A percentile compares a stretch with the other conserved stretches of the same genome.
These are phyloP conservation scores for Etia nguti DNA, from an alignment of 2,113 vertebrate genomes.

Conservation along the genomic window DNA sequence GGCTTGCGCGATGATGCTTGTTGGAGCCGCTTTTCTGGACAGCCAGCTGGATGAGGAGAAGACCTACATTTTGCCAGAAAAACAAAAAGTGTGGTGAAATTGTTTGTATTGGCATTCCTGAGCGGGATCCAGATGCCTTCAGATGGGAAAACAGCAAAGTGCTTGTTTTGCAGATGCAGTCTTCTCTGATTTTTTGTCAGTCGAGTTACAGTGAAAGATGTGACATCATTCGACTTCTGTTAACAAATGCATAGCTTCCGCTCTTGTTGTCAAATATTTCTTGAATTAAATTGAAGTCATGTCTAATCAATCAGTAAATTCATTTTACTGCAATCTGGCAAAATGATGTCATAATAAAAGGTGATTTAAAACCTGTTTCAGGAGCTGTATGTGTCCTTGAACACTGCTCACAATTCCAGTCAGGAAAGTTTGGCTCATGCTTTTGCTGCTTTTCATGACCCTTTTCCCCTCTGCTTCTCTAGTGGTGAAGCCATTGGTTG, in stretches of 20 bases:
- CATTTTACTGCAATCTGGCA: not conserved
- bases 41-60: conserved; percentile 37
- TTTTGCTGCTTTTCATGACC: not conserved
- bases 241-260: not conserved
- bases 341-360: not conserved
- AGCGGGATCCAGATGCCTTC: not conserved
- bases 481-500: conserved; percentile 92
- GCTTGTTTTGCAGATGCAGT: not conserved
- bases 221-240: not conserved
- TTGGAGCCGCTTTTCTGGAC: conserved; percentile 27
- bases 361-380: not conserved
- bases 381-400: not conserved
- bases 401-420: not conserved
- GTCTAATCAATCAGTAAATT: not conserved
- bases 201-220: not conserved
- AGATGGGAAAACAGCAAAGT: conserved; percentile 12
- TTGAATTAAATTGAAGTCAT: not conserved
- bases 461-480: conserved; percentile 6
- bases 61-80: conserved; percentile 21
- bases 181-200: not conserved
- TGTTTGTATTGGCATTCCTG: not conserved
- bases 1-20: conserved; percentile 21
- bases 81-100: conserved; percentile 21
- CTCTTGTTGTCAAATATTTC: not conserved
- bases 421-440: not conserved